Conservation (phyloP, 1,140 invertebrate species). For the Nasonia vitripennis region DNA sequence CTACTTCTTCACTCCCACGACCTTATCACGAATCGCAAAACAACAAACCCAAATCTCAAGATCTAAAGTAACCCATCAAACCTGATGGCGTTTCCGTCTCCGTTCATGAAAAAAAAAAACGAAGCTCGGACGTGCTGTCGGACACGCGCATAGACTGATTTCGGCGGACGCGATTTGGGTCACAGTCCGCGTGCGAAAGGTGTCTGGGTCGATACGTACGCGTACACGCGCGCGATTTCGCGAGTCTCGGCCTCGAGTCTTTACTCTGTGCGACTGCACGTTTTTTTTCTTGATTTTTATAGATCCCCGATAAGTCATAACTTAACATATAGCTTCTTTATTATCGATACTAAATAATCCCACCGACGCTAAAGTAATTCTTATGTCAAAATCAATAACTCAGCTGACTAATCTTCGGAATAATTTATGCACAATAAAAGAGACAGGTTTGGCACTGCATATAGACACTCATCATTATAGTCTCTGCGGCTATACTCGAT, state of each 20-base stretch:
- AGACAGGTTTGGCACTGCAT: not conserved
- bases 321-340: too few species aligned
- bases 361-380: too few species aligned
- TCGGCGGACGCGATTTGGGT: conserved; percentile 1
- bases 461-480: not conserved
- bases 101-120: not conserved
- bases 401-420: too few species aligned
- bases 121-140: not conserved
- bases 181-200: not conserved
- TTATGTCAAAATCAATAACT: too few species aligned
- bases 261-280: not conserved
- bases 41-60: too few species aligned
- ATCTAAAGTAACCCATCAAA: not conserved
- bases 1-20: too few species aligned
- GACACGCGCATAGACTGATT: not conserved
- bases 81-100: not conserved
- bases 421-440: not conserved
- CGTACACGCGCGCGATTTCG: not conserved
- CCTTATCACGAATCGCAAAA: too few species aligned
- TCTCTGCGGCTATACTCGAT: not conserved
- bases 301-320: too few species aligned
- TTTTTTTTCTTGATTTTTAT: too few species aligned
- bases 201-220: conserved; percentile 17
- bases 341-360: too few species aligned
- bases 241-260: not conserved